A percentile compares a stretch with the other conserved stretches of the same genome.
Evolutionary conservation across 2,113 vertebrate genomes (phyloP).

Genomic region (Sinocyclocheilus anophthalmus): DNA sequence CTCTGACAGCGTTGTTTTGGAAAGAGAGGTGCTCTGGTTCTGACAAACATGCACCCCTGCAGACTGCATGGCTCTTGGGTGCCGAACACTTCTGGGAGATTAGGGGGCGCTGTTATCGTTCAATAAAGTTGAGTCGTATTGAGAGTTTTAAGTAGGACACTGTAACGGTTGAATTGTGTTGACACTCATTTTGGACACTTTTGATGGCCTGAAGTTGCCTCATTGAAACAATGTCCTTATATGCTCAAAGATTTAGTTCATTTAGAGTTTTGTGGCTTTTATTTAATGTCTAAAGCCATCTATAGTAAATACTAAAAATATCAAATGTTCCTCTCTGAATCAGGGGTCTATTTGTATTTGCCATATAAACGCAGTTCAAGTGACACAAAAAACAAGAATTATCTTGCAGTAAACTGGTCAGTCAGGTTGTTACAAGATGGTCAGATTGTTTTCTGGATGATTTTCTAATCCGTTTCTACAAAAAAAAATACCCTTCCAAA

Average conservation of each 20-base stretch:
- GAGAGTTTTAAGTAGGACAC: neutral
- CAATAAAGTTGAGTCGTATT: neutral
- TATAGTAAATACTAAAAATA: neutral
- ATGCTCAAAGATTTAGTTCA: neutral
- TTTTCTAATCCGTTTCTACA: conserved; percentile 59
- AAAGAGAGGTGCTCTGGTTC: conserved; percentile 68
- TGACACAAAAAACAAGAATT: neutral
- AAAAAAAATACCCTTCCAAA: conserved; percentile 67
- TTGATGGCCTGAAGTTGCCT: neutral
- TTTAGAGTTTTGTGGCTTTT: neutral
- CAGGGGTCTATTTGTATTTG: neutral
- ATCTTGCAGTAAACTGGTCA: neutral
- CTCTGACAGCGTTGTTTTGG: conserved; percentile 72
- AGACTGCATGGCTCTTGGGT: conserved; percentile 47
- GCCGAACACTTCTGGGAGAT: neutral
- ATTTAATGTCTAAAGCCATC: neutral
- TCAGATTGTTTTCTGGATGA: conserved; percentile 60
- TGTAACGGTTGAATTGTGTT: neutral
- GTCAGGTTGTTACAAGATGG: conserved; percentile 54
- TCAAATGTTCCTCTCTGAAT: neutral
- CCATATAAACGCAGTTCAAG: neutral
- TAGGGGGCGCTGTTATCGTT: conserved; percentile 19
- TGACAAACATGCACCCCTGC: conserved; percentile 70
- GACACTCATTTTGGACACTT: neutral
- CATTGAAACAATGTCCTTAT: neutral